Conservation (phyloP, 1,140 invertebrate species). For the Drosophila rufa region DNA sequence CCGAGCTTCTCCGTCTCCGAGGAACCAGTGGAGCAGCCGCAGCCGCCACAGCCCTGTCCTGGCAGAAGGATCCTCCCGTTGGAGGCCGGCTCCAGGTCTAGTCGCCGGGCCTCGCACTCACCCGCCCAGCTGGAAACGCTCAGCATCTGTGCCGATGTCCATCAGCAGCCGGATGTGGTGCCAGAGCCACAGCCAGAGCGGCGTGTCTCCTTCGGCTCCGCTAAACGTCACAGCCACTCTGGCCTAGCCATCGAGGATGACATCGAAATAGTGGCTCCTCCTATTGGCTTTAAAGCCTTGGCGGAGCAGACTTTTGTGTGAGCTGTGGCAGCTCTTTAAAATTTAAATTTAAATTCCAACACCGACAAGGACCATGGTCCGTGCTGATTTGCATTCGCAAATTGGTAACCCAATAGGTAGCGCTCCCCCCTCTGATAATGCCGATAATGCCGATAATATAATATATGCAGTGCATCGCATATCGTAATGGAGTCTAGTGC, state of each 20-base stretch:
- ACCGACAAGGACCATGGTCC: background rate
- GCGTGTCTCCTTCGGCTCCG: background rate
- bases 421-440: background rate
- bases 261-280: slow-evolving; percentile 46
- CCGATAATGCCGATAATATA: slow-evolving; percentile 16
- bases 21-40: slow-evolving; percentile 28
- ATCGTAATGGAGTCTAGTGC: slow-evolving; percentile 7
- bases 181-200: background rate
- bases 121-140: slow-evolving; percentile 49
- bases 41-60: background rate
- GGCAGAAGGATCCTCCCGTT: background rate
- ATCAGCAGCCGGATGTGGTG: slow-evolving; percentile 14
- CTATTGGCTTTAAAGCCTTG: too few relatives aligned
- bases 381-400: slow-evolving; percentile 63
- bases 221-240: slow-evolving; percentile 35
- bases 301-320: slow-evolving; percentile 16
- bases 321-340: slow-evolving; percentile 17
- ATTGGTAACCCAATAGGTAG: slow-evolving; percentile 66
- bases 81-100: background rate
- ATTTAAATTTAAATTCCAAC: slow-evolving; percentile 1
- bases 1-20: slow-evolving; percentile 7
- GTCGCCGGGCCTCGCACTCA: slow-evolving; percentile 43
- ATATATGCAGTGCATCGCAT: slow-evolving; percentile 6
- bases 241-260: slow-evolving; percentile 45
- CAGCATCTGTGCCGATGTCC: slow-evolving; percentile 51